phyloP scores from a whole-genome alignment of 2,888 invertebrate genomes.

The Hymenopus coronatus region DNA sequence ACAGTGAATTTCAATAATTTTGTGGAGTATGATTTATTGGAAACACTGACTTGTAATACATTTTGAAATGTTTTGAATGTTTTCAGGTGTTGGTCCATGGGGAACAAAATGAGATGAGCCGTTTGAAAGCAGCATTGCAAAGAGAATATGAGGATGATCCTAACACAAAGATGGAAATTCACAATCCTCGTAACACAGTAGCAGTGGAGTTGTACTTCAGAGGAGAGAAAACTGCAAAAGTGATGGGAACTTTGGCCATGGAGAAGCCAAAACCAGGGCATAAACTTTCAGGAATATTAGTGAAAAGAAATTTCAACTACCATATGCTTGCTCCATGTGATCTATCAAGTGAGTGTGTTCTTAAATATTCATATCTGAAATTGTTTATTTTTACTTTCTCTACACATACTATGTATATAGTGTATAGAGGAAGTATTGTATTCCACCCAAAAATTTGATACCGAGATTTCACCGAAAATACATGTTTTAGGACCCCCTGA shows the following conservation, averaged over 20 bases:
- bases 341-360: conserved; percentile 67
- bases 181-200: conserved; percentile 96
- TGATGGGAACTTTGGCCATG: conserved; percentile 88
- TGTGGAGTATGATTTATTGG: too few species aligned
- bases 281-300: conserved; percentile 85
- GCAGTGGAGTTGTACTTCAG: conserved; percentile 89
- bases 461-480: too few species aligned
- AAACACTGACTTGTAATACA: too few species aligned
- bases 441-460: too few species aligned
- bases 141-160: conserved; percentile 90
- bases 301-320: conserved; percentile 97
- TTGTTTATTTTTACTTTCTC: too few species aligned
- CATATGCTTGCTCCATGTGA: conserved; percentile 90
- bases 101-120: conserved; percentile 97
- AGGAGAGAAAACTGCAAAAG: conserved; percentile 98
- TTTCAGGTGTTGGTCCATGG: conserved; percentile 89
- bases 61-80: too few species aligned
- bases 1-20: too few species aligned
- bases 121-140: conserved; percentile 89
- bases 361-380: not conserved
- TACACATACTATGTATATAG: too few species aligned
- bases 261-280: conserved; percentile 75
- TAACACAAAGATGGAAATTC: conserved; percentile 77
- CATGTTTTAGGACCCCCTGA: too few species aligned
- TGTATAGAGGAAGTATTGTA: too few species aligned